Conservation (phyloP, 2,113 vertebrate species). For the Ammodytes marinus region DNA sequence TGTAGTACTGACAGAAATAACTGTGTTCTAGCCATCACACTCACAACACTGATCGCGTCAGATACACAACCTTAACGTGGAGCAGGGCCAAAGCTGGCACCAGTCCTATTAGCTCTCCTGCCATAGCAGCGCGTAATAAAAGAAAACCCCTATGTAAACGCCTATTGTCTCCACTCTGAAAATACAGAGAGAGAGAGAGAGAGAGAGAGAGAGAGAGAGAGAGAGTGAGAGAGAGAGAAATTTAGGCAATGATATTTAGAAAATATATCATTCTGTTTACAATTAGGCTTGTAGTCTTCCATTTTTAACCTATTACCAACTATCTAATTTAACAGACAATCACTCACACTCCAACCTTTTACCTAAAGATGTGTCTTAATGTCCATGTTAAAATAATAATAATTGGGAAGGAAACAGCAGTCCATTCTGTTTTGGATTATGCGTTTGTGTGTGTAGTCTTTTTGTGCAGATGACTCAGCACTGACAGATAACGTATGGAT, state of each 20-base stretch:
- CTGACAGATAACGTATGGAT: background rate
- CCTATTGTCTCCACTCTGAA: too few relatives aligned
- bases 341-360: background rate
- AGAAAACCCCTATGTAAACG: too few relatives aligned
- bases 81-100: background rate
- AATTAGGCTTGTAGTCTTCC: background rate
- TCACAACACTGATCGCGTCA: background rate
- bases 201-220: background rate
- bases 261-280: background rate
- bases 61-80: constrained; percentile 1
- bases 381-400: background rate
- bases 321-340: background rate
- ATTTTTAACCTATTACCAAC: background rate
- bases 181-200: background rate
- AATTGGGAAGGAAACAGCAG: background rate
- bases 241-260: background rate
- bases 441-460: background rate
- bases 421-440: background rate
- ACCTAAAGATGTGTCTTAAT: background rate
- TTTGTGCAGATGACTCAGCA: background rate
- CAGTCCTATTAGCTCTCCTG: background rate
- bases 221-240: too few relatives aligned
- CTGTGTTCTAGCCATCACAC: background rate
- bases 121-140: too few relatives aligned
- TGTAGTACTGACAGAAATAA: background rate